Base-by-base conservation (phyloP, 2,888 invertebrate species). In the Pilophorus perplexus region DNA sequence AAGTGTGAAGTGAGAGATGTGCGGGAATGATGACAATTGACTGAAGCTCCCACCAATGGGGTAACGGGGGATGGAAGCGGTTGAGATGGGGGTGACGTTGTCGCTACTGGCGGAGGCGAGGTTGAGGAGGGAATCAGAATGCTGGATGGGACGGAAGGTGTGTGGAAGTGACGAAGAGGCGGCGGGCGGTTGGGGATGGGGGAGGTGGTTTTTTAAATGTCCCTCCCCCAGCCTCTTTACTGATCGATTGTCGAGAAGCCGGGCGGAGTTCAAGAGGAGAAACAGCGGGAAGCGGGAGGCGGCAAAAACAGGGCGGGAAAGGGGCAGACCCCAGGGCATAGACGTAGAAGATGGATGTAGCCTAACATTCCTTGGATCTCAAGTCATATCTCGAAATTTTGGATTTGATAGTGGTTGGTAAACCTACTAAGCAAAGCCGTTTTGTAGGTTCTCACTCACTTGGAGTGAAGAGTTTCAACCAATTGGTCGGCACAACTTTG, bases 1-100 rank as follows among this genome's bases (percentile, higher is more conserved):
- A 67, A 68, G 71, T 40, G 64, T 54, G 64, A 37, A 38, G 40
- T 55, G 55, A 60, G 42, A 60, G 44, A 46, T 44, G 42, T 44
- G 42, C 52, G 52, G 52, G 42, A 42, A 44, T 60, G 44, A 60
- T 46, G 46, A 60, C 60, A 60, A 42, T 60, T 60, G 42, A 60
- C 46, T 42, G 44, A 28, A 28, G 5, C 14, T 10, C 12, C 27
- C 14, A 20, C 27, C n/a, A 10, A 25, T 18, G 59, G 52, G 64
- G 33, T 28, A 40, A 4, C 8, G 64, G 33, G 42, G 65, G 40
- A 28, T 16, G 54, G 64, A 16, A 40, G 40, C 10, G 52, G 46
- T 22, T 3, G 28, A 37, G 44, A 27, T 1, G 37, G 48, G n/a
- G 57, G 5, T 33, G 25, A 8, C 22, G 25, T 10, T n/a, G 44